Base-by-base conservation (phyloP, 2,797 vertebrate genomes). In the Anableps anableps region DNA sequence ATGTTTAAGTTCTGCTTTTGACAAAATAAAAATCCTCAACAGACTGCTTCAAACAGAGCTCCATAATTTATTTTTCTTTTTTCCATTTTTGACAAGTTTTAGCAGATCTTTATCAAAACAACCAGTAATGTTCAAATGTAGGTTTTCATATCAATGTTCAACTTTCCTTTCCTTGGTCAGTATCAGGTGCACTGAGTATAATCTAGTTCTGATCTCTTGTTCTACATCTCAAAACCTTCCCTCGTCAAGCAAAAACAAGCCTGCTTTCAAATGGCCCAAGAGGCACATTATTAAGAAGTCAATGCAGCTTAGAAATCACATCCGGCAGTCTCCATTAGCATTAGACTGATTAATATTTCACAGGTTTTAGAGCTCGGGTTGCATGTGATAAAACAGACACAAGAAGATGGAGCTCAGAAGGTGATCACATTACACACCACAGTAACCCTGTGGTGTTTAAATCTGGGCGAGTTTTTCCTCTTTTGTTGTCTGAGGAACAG, bases 231-330 rank as follows among this genome's bases (percentile, higher is more conserved):
- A 26, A 62, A 2, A 38, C 14, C n/a, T n/a, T 29, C 41, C 43
- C 29, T 23, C 5, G 41, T 66, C 16, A 48, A 47, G 83, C 74
- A 86, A 86, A 87, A 51, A 82, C 77, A 80, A 83, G 83, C 60
- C 78, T 66, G 81, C 74, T 81, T 90, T 86, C 71, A 83, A 84
- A 74, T 81, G 79, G 66, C 89, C 80, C 55, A 5, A 78, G 87
- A 86, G 85, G 55, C 72, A 89, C 85, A 89, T 88, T 91, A 89
- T 88, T 86, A 74, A 74, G 78, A 85, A 83, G 88, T 83, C 86
- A 84, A 48, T 4, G 82, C 79, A 82, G 85, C 41, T 80, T 50
- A 72, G 79, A 77, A 90, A 88, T 87, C 58, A 47, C 68, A 91
- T 91, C 83, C 82, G 85, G 83, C 72, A 75, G 88, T 86, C 88